Evolutionary conservation across 2,888 invertebrate species (phyloP).

Genomic region (Caenorhabditis angaria): DNA sequence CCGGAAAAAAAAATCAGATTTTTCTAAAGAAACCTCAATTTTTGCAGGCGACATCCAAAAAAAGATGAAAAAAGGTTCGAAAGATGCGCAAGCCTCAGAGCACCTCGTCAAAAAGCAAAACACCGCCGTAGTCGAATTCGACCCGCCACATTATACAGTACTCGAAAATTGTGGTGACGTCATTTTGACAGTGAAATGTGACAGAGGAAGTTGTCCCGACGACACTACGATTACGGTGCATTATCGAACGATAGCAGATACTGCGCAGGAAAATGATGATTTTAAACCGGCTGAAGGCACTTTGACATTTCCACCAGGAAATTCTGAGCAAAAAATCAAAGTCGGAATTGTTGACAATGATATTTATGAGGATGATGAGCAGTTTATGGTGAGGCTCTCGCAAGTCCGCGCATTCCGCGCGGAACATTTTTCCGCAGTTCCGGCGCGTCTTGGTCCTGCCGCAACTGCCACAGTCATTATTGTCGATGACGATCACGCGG

Average conservation of each 20-base stretch:
- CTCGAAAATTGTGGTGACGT: constrained; percentile 96
- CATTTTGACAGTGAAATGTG: constrained; percentile 76
- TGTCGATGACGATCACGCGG: constrained; percentile 97
- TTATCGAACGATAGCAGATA: constrained; percentile 88
- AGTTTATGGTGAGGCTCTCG: constrained; percentile 86
- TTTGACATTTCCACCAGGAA: constrained; percentile 65
- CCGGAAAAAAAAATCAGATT: too few relatives aligned
- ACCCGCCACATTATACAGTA: constrained; percentile 96
- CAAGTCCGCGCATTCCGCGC: constrained; percentile 72
- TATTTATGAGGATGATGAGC: constrained; percentile 98
- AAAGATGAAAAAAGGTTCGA: constrained; percentile 79
- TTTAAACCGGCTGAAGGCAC: constrained; percentile 82
- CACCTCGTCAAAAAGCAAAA: constrained; percentile 48
- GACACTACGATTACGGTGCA: constrained; percentile 80
- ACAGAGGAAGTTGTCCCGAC: constrained; percentile 91
- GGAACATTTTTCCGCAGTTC: constrained; percentile 51
- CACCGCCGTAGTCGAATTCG: constrained; percentile 75
- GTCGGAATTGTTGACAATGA: constrained; percentile 97
- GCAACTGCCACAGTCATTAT: constrained; percentile 95
- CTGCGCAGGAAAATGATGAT: constrained; percentile 93
- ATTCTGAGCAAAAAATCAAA: constrained; percentile 79
- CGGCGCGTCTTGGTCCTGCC: constrained; percentile 82
- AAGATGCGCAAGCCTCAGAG: constrained; percentile 35
- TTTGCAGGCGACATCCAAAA: constrained; percentile 86
- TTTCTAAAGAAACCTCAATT: too few relatives aligned